A percentile compares a stretch with the other conserved stretches of the same genome.
Evolutionary conservation across 1,140 invertebrate species (phyloP).

Genomic region (Caerostris extrusa): DNA sequence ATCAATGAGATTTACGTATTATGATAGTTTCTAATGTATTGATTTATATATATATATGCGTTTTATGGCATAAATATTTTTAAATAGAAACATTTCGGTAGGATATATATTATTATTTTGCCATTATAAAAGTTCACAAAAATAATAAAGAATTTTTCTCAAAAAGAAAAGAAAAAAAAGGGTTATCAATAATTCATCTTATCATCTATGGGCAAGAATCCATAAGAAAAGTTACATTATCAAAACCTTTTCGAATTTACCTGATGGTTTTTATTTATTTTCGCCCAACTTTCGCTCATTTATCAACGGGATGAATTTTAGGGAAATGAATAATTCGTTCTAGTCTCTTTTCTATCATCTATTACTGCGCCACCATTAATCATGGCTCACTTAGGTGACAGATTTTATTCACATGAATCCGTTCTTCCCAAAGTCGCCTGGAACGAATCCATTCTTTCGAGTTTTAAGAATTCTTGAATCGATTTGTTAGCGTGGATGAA

Average conservation of each 20-base stretch:
- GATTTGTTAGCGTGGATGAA: neutral
- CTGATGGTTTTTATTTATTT: neutral
- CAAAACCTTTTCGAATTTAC: neutral
- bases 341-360: slow-evolving; percentile 29
- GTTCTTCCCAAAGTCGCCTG: neutral
- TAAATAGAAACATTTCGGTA: too few species aligned
- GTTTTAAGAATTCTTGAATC: neutral
- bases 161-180: too few species aligned
- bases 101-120: too few species aligned
- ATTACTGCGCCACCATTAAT: slow-evolving; percentile 40
- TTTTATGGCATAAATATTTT: too few species aligned
- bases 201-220: too few species aligned
- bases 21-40: too few species aligned
- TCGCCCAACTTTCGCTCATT: neutral
- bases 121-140: too few species aligned
- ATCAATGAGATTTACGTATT: too few species aligned
- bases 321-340: neutral
- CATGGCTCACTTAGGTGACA: slow-evolving; percentile 48
- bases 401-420: slow-evolving; percentile 42
- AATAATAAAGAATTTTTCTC: too few species aligned
- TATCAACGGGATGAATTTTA: neutral
- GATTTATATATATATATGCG: too few species aligned
- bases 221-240: neutral
- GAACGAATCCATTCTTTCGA: neutral
- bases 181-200: too few species aligned